These are phyloP conservation scores for Unio pictorum DNA, from an alignment of 2,888 invertebrate species.

Conservation along the genomic window DNA sequence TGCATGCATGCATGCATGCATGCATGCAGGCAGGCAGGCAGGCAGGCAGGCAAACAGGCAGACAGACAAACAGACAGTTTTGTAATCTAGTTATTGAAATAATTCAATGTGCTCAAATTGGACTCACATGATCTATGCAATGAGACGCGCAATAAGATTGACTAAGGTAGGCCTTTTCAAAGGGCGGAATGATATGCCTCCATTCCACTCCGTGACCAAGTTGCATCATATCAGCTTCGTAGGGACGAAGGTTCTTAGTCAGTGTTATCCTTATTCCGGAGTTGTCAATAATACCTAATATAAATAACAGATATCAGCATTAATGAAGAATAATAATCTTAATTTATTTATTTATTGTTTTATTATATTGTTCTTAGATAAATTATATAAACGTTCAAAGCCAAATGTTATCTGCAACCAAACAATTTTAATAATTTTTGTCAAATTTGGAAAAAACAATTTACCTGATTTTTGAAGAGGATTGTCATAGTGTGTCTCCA, in stretches of 20 bases:
- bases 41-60: too few relatives aligned
- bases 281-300: slow-evolving; percentile 71
- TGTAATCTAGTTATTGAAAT: too few relatives aligned
- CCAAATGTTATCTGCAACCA: too few relatives aligned
- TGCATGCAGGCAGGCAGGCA: too few relatives aligned
- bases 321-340: neutral
- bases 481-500: slow-evolving; percentile 48
- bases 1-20: too few relatives aligned
- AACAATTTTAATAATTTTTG: too few relatives aligned
- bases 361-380: too few relatives aligned
- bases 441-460: too few relatives aligned
- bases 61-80: too few relatives aligned
- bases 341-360: too few relatives aligned
- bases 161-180: slow-evolving; percentile 83
- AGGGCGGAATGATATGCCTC: slow-evolving; percentile 82
- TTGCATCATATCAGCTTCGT: slow-evolving; percentile 84
- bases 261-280: slow-evolving; percentile 84
- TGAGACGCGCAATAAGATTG: slow-evolving; percentile 87
- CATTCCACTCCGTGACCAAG: slow-evolving; percentile 79
- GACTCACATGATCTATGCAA: slow-evolving; percentile 83
- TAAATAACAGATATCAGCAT: slow-evolving; percentile 7
- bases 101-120: too few relatives aligned
- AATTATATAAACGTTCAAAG: too few relatives aligned
- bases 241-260: slow-evolving; percentile 80
- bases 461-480: slow-evolving; percentile 6